phyloP scores from a whole-genome alignment of 2,797 vertebrate genomes.

The Malacoraja senta region DNA sequence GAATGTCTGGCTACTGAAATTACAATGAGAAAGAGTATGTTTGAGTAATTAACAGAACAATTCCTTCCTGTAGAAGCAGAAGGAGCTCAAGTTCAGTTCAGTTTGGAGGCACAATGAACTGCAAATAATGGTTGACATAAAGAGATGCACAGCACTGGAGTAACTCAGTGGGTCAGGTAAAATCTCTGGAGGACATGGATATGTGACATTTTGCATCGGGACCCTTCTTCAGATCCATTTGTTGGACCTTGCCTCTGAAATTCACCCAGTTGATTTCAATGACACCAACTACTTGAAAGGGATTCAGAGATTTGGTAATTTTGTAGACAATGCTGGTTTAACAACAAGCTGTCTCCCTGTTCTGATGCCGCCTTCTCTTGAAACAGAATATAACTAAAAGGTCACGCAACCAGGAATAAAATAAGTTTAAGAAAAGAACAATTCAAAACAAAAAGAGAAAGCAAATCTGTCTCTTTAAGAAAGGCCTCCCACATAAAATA shows the following conservation, averaged over 20 bases:
- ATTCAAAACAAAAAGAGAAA: not conserved
- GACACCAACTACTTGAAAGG: not conserved
- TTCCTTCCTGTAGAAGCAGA: not conserved
- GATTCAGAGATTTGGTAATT: not conserved
- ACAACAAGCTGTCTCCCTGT: not conserved
- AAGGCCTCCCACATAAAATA: not conserved
- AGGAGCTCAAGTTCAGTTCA: not conserved
- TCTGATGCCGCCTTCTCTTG: not conserved
- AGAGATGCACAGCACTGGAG: too few species aligned
- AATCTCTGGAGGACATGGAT: too few species aligned
- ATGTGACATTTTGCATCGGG: too few species aligned
- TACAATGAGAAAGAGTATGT: not conserved
- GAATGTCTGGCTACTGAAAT: too few species aligned
- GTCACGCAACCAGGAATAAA: not conserved
- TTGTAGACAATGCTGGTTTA: not conserved
- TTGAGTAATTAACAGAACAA: not conserved
- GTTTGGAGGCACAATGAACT: not conserved
- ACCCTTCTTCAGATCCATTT: too few species aligned
- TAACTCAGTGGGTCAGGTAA: too few species aligned
- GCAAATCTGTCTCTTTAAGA: not conserved
- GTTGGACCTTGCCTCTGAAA: too few species aligned
- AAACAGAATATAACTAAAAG: not conserved
- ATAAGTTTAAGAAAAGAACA: too few species aligned
- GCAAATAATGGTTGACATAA: not conserved
- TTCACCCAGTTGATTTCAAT: too few species aligned